A percentile compares a stretch with the other conserved stretches of the same genome.
phyloP scores from a whole-genome alignment of 2,888 invertebrate species.

The Parelbella ahira region DNA sequence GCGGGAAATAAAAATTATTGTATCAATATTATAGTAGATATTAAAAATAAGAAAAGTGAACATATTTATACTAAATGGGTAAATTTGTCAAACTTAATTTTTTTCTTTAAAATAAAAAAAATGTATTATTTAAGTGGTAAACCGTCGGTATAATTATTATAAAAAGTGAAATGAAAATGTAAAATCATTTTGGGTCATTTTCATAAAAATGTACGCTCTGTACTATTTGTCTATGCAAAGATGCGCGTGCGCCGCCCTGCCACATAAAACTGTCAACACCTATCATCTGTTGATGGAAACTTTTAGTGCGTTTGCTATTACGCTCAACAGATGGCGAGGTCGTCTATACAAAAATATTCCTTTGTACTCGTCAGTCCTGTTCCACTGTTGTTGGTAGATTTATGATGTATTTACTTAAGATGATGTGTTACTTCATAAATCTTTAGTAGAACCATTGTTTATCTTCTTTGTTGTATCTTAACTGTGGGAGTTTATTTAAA shows the following conservation, averaged over 20 bases:
- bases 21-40: no score
- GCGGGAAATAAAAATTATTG: no score
- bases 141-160: no score
- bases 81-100: no score
- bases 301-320: conserved; percentile 25
- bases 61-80: no score
- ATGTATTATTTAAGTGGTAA: no score
- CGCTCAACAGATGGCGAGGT: conserved; percentile 35
- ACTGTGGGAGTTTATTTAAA: conserved; percentile 6
- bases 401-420: conserved; percentile 21
- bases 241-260: conserved; percentile 32
- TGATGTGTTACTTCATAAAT: conserved; percentile 22
- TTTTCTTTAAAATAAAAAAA: no score
- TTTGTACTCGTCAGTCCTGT: conserved; percentile 25
- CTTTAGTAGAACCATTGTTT: conserved; percentile 2
- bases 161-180: no score
- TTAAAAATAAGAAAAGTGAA: no score
- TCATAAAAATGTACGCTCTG: background rate
- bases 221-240: no score
- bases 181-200: no score
- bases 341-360: conserved; percentile 29
- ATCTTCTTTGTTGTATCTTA: conserved; percentile 9
- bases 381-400: conserved; percentile 23
- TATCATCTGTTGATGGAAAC: conserved; percentile 44
- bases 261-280: conserved; percentile 57